Evolutionary conservation across 2,113 vertebrate species (phyloP).

Genomic region (Brachionichthys hirsutus): DNA sequence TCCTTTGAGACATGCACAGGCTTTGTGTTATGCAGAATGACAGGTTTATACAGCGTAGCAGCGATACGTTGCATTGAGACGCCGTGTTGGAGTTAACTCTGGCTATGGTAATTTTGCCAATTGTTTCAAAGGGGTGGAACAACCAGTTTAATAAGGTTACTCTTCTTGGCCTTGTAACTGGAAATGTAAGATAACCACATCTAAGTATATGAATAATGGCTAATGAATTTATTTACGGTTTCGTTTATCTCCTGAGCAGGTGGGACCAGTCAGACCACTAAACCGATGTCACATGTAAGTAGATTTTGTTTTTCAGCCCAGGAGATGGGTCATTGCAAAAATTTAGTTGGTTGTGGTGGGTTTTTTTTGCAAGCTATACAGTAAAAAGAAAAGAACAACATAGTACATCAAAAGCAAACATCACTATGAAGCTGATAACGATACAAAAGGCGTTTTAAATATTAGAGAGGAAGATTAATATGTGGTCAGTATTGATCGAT

Average conservation of each 20-base stretch:
- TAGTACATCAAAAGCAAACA: background rate
- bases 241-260: constrained; percentile 9
- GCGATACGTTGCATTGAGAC: constrained; percentile 27
- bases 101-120: constrained; percentile 40
- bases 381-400: background rate
- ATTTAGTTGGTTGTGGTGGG: background rate
- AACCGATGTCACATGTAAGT: background rate
- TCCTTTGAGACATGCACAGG: constrained; percentile 2
- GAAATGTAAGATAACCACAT: constrained; percentile 22
- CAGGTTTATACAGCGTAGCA: background rate
- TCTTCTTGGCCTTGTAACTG: constrained; percentile 12
- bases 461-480: too few species aligned
- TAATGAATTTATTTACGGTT: too few species aligned
- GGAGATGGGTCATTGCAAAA: background rate
- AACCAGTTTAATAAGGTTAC: constrained; percentile 36
- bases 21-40: background rate
- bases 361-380: background rate
- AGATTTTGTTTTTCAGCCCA: background rate
- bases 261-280: constrained; percentile 1
- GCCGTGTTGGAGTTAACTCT: constrained; percentile 36
- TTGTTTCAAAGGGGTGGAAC: constrained; percentile 33
- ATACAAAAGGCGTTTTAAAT: too few species aligned
- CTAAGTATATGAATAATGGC: constrained; percentile 14
- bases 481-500: constrained; percentile 8
- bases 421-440: too few species aligned